Percentiles rank a stretch among this genome's conserved stretches.
phyloP scores from a whole-genome alignment of 2,797 vertebrate genomes.

The Heterohyrax brucei region DNA sequence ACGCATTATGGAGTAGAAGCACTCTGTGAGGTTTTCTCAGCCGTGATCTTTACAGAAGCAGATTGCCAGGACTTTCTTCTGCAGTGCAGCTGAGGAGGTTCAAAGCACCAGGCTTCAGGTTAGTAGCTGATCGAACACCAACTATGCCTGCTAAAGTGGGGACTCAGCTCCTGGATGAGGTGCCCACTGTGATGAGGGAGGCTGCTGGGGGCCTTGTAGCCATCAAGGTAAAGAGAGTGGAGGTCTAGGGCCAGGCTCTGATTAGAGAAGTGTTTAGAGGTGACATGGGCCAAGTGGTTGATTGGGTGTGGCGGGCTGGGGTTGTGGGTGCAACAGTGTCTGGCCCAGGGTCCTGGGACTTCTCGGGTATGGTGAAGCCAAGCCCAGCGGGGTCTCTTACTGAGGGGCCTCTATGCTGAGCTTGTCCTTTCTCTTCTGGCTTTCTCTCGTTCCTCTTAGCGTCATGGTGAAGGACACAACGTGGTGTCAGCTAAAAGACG shows the following conservation, averaged over 20 bases:
- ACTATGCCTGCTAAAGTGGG: not conserved
- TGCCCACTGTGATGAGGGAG: not conserved
- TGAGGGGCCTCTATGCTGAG: not conserved
- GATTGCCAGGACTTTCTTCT: too few relatives aligned
- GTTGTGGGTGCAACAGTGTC: not conserved
- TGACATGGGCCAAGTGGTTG: not conserved
- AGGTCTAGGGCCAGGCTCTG: not conserved
- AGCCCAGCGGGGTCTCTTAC: not conserved
- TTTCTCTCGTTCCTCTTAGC: not conserved
- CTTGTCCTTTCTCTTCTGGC: too few relatives aligned
- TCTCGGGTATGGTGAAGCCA: not conserved
- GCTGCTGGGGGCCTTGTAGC: not conserved
- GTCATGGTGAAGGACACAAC: not conserved
- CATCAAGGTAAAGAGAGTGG: rapidly evolving
- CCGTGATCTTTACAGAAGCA: too few relatives aligned
- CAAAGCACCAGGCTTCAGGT: too few relatives aligned
- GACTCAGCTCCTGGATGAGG: not conserved
- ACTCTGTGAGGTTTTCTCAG: too few relatives aligned
- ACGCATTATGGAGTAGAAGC: too few relatives aligned
- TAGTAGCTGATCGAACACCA: too few relatives aligned
- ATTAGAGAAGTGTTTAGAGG: not conserved
- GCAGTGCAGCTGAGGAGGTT: too few relatives aligned
- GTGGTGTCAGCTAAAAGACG: not conserved
- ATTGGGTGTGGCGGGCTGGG: not conserved
- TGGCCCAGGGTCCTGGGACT: not conserved